A percentile compares a stretch with the other conserved stretches of the same genome.
Conservation (phyloP, 1,140 invertebrate species). For the Pararge aegeria region DNA sequence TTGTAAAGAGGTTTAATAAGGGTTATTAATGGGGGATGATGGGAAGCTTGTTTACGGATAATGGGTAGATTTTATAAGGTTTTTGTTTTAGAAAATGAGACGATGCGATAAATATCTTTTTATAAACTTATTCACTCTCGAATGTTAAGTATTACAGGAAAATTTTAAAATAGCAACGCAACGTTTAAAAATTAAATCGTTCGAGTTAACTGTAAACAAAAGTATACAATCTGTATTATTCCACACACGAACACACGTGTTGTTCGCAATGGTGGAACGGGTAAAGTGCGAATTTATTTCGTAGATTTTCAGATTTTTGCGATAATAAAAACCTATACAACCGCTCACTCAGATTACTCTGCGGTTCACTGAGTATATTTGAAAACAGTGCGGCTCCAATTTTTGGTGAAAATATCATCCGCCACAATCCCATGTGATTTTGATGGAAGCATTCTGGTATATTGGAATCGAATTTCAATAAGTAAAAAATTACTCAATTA, state of each 20-base stretch:
- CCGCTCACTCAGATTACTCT: background rate
- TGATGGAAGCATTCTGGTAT: background rate
- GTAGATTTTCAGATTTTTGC: background rate
- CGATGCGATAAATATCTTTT: background rate
- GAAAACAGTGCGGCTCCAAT: background rate
- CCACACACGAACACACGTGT: background rate
- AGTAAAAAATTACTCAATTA: background rate
- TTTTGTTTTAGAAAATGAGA: slow-evolving; percentile 1
- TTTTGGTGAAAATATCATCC: background rate
- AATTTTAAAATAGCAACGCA: no score
- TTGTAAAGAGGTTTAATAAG: slow-evolving; percentile 20
- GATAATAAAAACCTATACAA: background rate
- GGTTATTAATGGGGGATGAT: slow-evolving; percentile 12
- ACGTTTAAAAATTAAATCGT: no score
- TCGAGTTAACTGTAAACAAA: no score
- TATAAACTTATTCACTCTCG: no score
- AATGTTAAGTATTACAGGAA: no score
- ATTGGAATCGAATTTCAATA: background rate
- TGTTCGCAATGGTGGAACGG: background rate
- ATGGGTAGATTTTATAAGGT: slow-evolving; percentile 5
- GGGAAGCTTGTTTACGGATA: slow-evolving; percentile 16
- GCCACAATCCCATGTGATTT: background rate
- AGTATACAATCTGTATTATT: no score
- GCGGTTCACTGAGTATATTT: background rate
- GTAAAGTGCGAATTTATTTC: background rate